Evolutionary conservation across 2,888 invertebrate species (phyloP).

Genomic region (Polydrusus tereticollis): DNA sequence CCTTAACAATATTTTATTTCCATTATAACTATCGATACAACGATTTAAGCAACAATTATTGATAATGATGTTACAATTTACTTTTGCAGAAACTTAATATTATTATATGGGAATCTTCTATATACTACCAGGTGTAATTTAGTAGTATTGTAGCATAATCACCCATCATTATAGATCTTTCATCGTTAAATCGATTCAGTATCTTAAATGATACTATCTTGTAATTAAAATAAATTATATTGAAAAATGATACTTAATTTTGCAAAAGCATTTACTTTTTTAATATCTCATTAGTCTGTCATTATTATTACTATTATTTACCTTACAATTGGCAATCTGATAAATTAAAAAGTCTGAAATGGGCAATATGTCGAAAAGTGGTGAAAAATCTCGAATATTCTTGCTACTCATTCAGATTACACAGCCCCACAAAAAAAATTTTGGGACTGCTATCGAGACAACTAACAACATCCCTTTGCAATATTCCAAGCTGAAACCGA

Average conservation of each 20-base stretch:
- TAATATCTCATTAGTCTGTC: too few relatives aligned
- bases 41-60: background rate
- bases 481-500: too few relatives aligned
- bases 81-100: background rate
- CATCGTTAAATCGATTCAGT: background rate
- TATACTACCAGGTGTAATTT: background rate
- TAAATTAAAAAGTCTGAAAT: too few relatives aligned
- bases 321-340: too few relatives aligned
- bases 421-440: too few relatives aligned
- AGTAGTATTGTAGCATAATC: background rate
- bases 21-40: background rate
- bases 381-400: too few relatives aligned
- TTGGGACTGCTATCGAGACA: too few relatives aligned
- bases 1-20: background rate
- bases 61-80: background rate
- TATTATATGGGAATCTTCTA: background rate
- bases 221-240: background rate
- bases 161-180: background rate
- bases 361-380: too few relatives aligned
- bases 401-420: too few relatives aligned
- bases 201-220: background rate
- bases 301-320: too few relatives aligned
- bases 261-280: background rate
- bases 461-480: too few relatives aligned
- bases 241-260: background rate